These are phyloP conservation scores for Eilema depressum DNA, from an alignment of 2,888 invertebrate species.

Conservation along the genomic window DNA sequence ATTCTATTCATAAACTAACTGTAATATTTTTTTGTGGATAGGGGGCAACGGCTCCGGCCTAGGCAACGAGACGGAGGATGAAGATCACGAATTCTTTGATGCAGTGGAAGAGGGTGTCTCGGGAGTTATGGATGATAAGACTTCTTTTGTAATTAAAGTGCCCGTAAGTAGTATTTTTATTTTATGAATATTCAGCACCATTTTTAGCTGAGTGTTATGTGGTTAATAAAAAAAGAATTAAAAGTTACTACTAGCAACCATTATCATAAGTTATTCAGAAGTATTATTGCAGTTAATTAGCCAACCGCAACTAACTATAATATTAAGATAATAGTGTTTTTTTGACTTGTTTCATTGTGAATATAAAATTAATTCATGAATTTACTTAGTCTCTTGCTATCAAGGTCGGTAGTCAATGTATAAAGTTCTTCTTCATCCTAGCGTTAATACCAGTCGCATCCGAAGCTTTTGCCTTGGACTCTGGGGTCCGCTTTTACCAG, in stretches of 20 bases:
- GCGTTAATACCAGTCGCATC: no score
- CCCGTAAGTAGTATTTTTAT: constrained; percentile 73
- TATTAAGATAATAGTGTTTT: neutral
- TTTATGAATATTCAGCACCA: neutral
- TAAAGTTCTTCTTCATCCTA: no score
- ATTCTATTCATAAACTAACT: neutral
- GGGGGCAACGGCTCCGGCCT: constrained; percentile 83
- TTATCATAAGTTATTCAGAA: constrained; percentile 4
- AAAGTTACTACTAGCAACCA: neutral
- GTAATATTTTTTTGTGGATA: constrained; percentile 48
- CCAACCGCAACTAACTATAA: neutral
- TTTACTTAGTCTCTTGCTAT: neutral
- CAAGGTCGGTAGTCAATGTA: neutral
- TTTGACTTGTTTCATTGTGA: neutral
- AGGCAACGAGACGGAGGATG: constrained; percentile 88
- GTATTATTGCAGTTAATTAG: neutral
- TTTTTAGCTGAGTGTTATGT: neutral
- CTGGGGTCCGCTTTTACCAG: no score
- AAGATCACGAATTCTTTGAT: constrained; percentile 92
- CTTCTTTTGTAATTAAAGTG: constrained; percentile 90
- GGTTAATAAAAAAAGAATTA: neutral
- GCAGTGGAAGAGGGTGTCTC: constrained; percentile 86
- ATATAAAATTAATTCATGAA: neutral
- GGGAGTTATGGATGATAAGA: constrained; percentile 78
- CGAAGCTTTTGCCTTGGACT: no score